These are phyloP conservation scores for Anagrus nilaparvatae DNA, from an alignment of 1,140 invertebrate species.

Conservation along the genomic window DNA sequence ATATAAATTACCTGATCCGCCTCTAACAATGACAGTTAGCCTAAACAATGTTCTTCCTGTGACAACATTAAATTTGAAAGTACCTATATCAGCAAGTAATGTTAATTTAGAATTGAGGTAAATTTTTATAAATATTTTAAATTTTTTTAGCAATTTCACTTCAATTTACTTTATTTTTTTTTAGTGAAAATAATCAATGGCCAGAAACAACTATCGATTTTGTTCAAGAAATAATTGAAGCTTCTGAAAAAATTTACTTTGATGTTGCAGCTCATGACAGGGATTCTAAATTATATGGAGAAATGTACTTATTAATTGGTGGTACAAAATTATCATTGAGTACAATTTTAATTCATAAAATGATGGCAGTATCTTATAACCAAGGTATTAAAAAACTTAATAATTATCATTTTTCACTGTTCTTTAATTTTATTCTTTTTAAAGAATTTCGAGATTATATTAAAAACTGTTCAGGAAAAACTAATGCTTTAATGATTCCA, in stretches of 20 bases:
- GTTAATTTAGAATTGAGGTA: constrained; percentile 13
- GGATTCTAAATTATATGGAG: constrained; percentile 24
- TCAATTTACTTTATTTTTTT: constrained; percentile 10
- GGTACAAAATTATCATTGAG: constrained; percentile 21
- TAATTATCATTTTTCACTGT: too few species aligned
- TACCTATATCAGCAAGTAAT: too few species aligned
- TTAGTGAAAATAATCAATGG: constrained; percentile 22
- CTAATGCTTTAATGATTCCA: not conserved
- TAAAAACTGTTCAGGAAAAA: not conserved
- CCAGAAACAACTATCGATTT: constrained; percentile 19
- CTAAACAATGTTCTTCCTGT: constrained; percentile 27
- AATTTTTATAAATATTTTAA: constrained; percentile 6
- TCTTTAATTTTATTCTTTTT: too few species aligned
- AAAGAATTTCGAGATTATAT: too few species aligned
- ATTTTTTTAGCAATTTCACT: not conserved
- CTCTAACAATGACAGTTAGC: constrained; percentile 24
- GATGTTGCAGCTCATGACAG: constrained; percentile 18
- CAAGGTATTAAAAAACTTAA: too few species aligned
- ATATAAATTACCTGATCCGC: constrained; percentile 14
- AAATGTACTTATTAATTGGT: constrained; percentile 27
- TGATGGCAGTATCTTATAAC: constrained; percentile 22
- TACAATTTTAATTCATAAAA: constrained; percentile 21
- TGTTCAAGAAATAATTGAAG: constrained; percentile 20
- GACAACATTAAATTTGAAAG: too few species aligned
- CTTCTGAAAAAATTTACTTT: constrained; percentile 24